These are phyloP conservation scores for Abramis brama DNA, from an alignment of 2,113 vertebrate species.

Conservation along the genomic window DNA sequence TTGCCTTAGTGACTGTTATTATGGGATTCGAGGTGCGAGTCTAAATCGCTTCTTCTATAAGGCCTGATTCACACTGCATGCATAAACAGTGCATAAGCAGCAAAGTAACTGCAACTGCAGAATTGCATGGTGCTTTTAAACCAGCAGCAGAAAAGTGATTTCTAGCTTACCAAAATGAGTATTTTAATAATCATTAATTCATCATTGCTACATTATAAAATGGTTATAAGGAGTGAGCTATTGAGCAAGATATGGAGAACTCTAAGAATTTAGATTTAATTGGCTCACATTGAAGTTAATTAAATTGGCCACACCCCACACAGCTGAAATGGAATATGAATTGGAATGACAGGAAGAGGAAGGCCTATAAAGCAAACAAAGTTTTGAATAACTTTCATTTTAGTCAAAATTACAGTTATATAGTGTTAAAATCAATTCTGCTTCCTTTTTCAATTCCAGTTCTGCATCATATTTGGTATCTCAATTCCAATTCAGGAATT, in stretches of 20 bases:
- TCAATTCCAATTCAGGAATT: background rate
- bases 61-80: background rate
- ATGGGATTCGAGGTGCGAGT: background rate
- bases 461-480: background rate
- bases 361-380: background rate
- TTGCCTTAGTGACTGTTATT: slow-evolving; percentile 4
- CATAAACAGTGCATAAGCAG: background rate
- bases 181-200: background rate
- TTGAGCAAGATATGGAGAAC: background rate
- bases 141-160: too few species aligned
- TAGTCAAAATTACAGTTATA: too few species aligned
- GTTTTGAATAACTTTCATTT: too few species aligned
- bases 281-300: background rate
- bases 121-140: background rate
- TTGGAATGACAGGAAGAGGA: background rate
- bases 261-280: background rate
- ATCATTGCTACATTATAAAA: background rate
- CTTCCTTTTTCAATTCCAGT: background rate
- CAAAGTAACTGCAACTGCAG: background rate
- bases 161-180: too few species aligned
- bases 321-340: background rate
- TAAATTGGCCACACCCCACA: background rate
- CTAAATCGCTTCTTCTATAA: background rate
- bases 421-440: too few species aligned
- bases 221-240: background rate